phyloP scores from a whole-genome alignment of 2,797 vertebrate genomes.

The Pygocentrus nattereri region DNA sequence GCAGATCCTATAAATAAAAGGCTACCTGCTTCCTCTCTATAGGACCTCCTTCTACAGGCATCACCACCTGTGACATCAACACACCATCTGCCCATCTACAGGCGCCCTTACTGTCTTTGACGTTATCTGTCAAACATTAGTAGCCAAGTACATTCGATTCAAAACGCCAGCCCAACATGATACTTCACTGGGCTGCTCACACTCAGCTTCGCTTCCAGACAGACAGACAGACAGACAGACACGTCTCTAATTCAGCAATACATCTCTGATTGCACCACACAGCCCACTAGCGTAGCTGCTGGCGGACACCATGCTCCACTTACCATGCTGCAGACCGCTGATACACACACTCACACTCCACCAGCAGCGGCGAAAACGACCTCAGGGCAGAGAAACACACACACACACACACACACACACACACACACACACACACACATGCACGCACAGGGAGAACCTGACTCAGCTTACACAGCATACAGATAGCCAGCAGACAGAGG shows the following conservation, averaged over 20 bases:
- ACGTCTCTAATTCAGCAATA: neutral
- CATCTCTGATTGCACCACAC: neutral
- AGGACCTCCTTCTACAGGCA: neutral
- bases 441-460: slow-evolving; percentile 43
- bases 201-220: neutral
- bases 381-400: slow-evolving; percentile 17
- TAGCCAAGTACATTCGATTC: neutral
- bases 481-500: slow-evolving; percentile 4
- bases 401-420: slow-evolving; percentile 32
- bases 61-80: slow-evolving; percentile 32
- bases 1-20: neutral
- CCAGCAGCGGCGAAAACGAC: slow-evolving; percentile 20
- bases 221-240: neutral
- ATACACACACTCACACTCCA: slow-evolving; percentile 31
- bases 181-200: neutral
- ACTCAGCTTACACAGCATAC: neutral
- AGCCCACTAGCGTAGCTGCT: neutral
- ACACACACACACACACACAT: slow-evolving; percentile 6
- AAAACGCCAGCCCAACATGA: neutral
- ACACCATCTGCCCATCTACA: neutral
- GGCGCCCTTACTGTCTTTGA: neutral
- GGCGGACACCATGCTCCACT: slow-evolving; percentile 53
- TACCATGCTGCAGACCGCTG: slow-evolving; percentile 70
- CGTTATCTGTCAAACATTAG: neutral
- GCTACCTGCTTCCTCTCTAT: neutral